Evolutionary conservation across 2,113 vertebrate species (phyloP).

Genomic region (Neotoma lepida): DNA sequence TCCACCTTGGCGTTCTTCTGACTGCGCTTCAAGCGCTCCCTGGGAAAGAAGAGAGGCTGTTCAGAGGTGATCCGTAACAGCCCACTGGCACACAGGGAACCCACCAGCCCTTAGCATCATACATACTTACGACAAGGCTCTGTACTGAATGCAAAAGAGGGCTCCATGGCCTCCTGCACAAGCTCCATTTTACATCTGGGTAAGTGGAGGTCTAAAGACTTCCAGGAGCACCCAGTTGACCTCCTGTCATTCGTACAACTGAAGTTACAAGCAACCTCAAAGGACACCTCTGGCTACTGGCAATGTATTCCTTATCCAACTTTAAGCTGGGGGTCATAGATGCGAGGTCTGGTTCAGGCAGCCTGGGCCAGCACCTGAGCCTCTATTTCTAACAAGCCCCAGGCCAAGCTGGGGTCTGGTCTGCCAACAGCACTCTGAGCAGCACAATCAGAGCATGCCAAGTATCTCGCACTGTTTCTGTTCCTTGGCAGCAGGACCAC

Average conservation of each 20-base stretch:
- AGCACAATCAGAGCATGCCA: not conserved
- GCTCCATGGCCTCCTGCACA: not conserved
- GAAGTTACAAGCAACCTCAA: not conserved
- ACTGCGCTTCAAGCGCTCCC: slow-evolving; percentile 87
- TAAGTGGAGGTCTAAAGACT: not conserved
- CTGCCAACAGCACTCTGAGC: not conserved
- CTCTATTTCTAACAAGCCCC: not conserved
- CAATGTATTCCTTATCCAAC: not conserved
- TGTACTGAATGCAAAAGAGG: fast-evolving
- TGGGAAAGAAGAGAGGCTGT: slow-evolving; percentile 69
- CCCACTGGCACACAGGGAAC: not conserved
- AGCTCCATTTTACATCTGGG: not conserved
- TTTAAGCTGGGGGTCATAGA: not conserved
- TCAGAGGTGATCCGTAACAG: not conserved
- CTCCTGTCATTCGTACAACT: not conserved
- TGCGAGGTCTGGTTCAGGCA: not conserved
- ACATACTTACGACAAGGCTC: not conserved
- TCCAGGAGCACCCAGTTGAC: not conserved
- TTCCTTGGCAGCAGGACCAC: not conserved
- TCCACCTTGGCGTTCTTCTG: slow-evolving; percentile 83
- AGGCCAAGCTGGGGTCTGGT: fast-evolving
- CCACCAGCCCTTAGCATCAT: not conserved
- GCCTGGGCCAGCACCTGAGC: not conserved
- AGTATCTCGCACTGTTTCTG: not conserved
- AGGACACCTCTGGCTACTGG: not conserved